These are phyloP conservation scores for Caenorhabditis zanzibari DNA, from an alignment of 2,888 invertebrate species.

Conservation along the genomic window DNA sequence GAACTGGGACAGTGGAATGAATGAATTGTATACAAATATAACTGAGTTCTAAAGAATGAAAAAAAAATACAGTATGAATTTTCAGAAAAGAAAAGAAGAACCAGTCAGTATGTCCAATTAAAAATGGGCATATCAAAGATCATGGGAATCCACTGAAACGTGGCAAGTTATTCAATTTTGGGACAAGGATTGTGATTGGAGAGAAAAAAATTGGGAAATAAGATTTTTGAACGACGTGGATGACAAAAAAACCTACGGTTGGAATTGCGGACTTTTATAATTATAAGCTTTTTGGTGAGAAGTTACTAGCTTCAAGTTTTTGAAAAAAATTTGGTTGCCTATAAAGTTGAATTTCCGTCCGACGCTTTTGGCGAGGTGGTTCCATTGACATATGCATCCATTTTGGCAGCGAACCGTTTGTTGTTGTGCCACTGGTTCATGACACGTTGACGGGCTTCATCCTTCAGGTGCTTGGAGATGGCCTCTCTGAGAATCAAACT, in stretches of 20 bases:
- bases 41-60: background rate
- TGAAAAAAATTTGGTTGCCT: background rate
- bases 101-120: conserved; percentile 56
- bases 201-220: background rate
- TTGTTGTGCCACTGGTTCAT: conserved; percentile 74
- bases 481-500: conserved; percentile 69
- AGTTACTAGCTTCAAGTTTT: background rate
- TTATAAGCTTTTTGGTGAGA: background rate
- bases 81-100: conserved; percentile 2
- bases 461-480: conserved; percentile 72
- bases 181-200: background rate
- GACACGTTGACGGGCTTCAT: conserved; percentile 72
- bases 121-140: conserved; percentile 46
- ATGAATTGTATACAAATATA: background rate
- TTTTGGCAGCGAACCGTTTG: conserved; percentile 66
- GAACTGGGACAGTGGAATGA: conserved; percentile 16
- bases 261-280: background rate
- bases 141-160: conserved; percentile 52
- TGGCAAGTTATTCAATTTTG: conserved; percentile 56
- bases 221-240: background rate
- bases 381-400: conserved; percentile 59
- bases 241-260: background rate
- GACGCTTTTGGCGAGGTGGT: conserved; percentile 12
- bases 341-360: conserved; percentile 53
- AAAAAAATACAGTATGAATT: background rate